Conservation (phyloP, 1,140 invertebrate species). For the Cecropterus lyciades region DNA sequence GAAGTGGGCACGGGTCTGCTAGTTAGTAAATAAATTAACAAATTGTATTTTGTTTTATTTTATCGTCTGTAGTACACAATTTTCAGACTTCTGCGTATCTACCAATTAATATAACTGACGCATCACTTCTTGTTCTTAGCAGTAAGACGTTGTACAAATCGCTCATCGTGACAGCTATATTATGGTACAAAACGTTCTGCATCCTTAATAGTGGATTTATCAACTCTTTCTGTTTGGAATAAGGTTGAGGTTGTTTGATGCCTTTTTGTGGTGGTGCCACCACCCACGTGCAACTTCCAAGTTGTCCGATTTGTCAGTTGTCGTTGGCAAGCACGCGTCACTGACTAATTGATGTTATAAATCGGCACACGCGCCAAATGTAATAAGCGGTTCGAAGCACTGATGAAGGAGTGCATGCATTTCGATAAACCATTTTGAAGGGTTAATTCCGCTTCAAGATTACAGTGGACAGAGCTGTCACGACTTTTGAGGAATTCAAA, state of each 20-base stretch:
- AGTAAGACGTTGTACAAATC: constrained; percentile 26
- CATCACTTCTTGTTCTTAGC: constrained; percentile 16
- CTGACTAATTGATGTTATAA: constrained; percentile 78
- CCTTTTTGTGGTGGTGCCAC: constrained; percentile 37
- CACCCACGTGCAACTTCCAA: constrained; percentile 69
- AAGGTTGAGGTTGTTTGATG: constrained; percentile 19
- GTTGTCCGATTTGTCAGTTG: constrained; percentile 73
- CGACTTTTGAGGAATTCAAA: constrained; percentile 1
- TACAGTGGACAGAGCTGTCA: constrained; percentile 7
- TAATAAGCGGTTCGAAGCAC: constrained; percentile 60
- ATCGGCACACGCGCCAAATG: constrained; percentile 64
- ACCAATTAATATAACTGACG: constrained; percentile 15
- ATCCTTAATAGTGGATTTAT: constrained; percentile 3
- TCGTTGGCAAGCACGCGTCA: constrained; percentile 65
- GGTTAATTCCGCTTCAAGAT: constrained; percentile 23
- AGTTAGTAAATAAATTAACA: too few species aligned
- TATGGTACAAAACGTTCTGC: constrained; percentile 21
- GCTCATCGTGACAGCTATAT: constrained; percentile 22
- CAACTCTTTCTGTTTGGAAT: constrained; percentile 22
- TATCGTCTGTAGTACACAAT: too few species aligned
- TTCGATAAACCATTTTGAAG: constrained; percentile 34
- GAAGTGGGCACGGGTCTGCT: too few species aligned
- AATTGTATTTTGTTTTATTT: background rate
- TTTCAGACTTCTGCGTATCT: background rate
- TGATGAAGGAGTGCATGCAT: constrained; percentile 50